Base-by-base conservation (phyloP, 2,888 invertebrate genomes). In the Gnatocerus cornutus region DNA sequence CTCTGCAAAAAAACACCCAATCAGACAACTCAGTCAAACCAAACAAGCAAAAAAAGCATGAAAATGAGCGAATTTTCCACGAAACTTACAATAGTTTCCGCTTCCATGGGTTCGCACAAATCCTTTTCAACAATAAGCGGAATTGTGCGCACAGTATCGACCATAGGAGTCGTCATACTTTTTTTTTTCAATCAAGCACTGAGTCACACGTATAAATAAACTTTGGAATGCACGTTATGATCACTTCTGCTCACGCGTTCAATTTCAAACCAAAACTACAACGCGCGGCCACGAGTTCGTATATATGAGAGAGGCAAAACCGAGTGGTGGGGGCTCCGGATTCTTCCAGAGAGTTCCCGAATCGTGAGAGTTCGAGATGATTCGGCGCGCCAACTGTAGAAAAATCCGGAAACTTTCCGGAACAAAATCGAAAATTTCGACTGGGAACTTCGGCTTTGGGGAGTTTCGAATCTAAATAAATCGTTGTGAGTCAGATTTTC, bases 1-100 rank as follows among this genome's bases (percentile, higher is more conserved):
- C 86, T 88, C 89, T 89, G 86, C 55, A 78, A 80, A 79, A 77
- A 75, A 73, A 73, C 66, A 74, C n/a, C n/a, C n/a, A 21, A 21
- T 21, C 21, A 21, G 33, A 27, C 13, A 2, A 21, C 21, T 21
- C 21, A 1, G 2, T 21, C 29, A 37, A 39, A 30, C 10, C 37
- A 30, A 53, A 53, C 10, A 50, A 33, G 37, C n/a, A 21, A 50
- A 33, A 21, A 21, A 29, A 21, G 33, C 12, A 39, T 14, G 16
- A 45, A 29, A 53, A 12, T n/a, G 12, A 3, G 21, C 13, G n/a
- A 9, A 16, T 12, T 59, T 12, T 48, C 29, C 9, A 4, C 13
- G 0, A 14, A 21, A 68, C 62, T 63, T 68, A 63, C 68, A 21
- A 55, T 21, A 29, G 62, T 46, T 29, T 69, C 62, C 16, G 43